phyloP scores from a whole-genome alignment of 2,888 invertebrate genomes.

The Macaria liturata region DNA sequence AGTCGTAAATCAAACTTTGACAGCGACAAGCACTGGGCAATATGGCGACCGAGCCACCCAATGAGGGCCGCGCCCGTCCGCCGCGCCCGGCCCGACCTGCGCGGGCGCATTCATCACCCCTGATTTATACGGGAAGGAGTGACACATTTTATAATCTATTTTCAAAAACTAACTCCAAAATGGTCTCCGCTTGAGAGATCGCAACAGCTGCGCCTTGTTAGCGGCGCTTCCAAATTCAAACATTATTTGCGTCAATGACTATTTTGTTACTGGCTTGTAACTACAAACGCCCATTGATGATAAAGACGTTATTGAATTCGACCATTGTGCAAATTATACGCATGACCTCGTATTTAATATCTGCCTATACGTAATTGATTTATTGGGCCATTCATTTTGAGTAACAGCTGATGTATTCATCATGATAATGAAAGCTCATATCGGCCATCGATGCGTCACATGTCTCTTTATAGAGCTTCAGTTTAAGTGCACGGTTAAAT shows the following conservation, averaged over 20 bases:
- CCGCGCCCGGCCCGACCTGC: slow-evolving; percentile 74
- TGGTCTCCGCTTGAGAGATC: slow-evolving; percentile 68
- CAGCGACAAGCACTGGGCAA: slow-evolving; percentile 81
- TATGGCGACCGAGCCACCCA: slow-evolving; percentile 82
- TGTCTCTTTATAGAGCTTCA: slow-evolving; percentile 44
- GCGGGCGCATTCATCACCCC: slow-evolving; percentile 77
- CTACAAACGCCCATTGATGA: slow-evolving; percentile 50
- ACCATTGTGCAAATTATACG: slow-evolving; percentile 69
- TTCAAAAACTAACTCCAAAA: slow-evolving; percentile 80
- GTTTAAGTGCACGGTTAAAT: slow-evolving; percentile 60
- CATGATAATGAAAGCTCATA: slow-evolving; percentile 48
- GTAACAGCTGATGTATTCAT: slow-evolving; percentile 64
- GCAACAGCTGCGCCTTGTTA: slow-evolving; percentile 82
- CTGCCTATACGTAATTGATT: slow-evolving; percentile 58
- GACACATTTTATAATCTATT: slow-evolving; percentile 83
- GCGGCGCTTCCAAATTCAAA: slow-evolving; percentile 55
- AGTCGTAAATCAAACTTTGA: slow-evolving; percentile 81
- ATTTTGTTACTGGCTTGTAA: slow-evolving; percentile 51
- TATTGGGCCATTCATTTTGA: slow-evolving; percentile 60
- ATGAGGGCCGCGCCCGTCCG: slow-evolving; percentile 79
- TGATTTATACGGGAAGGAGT: slow-evolving; percentile 81
- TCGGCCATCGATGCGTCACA: slow-evolving; percentile 46
- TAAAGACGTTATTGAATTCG: slow-evolving; percentile 58
- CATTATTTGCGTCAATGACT: slow-evolving; percentile 75
- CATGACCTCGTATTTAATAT: slow-evolving; percentile 64